These are phyloP conservation scores for Ectropis crepuscularia DNA, from an alignment of 2,888 invertebrate species.

Conservation along the genomic window DNA sequence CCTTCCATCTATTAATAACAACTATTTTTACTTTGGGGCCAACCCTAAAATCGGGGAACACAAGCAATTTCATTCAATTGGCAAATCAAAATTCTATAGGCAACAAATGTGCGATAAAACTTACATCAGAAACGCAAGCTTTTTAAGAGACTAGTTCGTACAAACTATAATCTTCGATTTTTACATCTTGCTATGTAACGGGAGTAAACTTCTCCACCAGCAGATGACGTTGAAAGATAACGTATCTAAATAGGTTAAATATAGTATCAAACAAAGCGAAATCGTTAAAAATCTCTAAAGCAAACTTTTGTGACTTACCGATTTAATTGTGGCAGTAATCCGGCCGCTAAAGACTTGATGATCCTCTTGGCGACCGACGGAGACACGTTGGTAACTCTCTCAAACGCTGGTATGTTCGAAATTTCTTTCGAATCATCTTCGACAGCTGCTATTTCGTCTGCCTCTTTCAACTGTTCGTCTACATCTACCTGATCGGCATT, in stretches of 20 bases:
- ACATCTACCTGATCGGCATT: constrained; percentile 49
- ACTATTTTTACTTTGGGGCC: too few relatives aligned
- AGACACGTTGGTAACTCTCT: constrained; percentile 84
- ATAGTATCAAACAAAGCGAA: not conserved
- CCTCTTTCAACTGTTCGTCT: constrained; percentile 65
- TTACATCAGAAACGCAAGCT: too few relatives aligned
- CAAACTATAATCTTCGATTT: too few relatives aligned
- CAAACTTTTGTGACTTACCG: constrained; percentile 65
- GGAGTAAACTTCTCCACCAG: too few relatives aligned
- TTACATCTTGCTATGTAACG: too few relatives aligned
- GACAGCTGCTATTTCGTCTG: constrained; percentile 68
- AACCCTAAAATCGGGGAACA: too few relatives aligned
- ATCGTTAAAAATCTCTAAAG: not conserved
- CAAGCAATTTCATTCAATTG: too few relatives aligned
- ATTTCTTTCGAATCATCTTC: constrained; percentile 63
- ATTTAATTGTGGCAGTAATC: constrained; percentile 92
- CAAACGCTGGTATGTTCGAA: constrained; percentile 66
- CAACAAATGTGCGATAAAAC: too few relatives aligned
- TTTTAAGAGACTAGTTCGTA: too few relatives aligned
- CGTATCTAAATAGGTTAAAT: not conserved
- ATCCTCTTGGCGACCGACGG: constrained; percentile 91
- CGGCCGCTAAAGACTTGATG: constrained; percentile 87
- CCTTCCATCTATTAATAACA: too few relatives aligned
- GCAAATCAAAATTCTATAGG: too few relatives aligned
- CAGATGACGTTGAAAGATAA: too few relatives aligned